A percentile compares a stretch with the other conserved stretches of the same genome.
Evolutionary conservation across 1,140 invertebrate genomes (phyloP).

Genomic region (Cherax destructor): DNA sequence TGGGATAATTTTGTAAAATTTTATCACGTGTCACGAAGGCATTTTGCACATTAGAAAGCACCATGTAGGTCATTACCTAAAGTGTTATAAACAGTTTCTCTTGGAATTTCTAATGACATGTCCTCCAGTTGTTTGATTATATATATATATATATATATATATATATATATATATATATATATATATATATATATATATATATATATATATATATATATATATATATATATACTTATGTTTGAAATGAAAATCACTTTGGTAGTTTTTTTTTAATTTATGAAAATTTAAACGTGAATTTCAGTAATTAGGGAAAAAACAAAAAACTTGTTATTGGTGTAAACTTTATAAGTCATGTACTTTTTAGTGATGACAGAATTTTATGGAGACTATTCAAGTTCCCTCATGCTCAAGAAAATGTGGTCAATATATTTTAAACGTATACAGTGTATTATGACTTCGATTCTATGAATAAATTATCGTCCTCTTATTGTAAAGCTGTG

Average conservation of each 20-base stretch:
- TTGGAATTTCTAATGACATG: too few relatives aligned
- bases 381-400: background rate
- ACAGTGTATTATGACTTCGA: background rate
- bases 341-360: background rate
- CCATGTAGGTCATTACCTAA: too few relatives aligned
- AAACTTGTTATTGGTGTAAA: too few relatives aligned
- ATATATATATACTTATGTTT: background rate
- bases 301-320: too few relatives aligned
- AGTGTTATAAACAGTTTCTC: too few relatives aligned
- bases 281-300: too few relatives aligned
- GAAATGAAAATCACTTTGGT: background rate
- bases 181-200: slow-evolving; percentile 36
- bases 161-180: slow-evolving; percentile 40
- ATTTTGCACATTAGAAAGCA: too few relatives aligned
- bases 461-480: background rate
- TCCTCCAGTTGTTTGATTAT: background rate
- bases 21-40: too few relatives aligned
- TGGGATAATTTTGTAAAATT: too few relatives aligned
- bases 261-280: background rate
- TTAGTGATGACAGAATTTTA: too few relatives aligned
- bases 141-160: slow-evolving; percentile 17
- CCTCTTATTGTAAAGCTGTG: background rate
- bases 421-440: background rate
- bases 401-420: background rate
- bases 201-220: slow-evolving; percentile 3